Conservation (phyloP, 2,113 vertebrate genomes). For the Fulica atra region DNA sequence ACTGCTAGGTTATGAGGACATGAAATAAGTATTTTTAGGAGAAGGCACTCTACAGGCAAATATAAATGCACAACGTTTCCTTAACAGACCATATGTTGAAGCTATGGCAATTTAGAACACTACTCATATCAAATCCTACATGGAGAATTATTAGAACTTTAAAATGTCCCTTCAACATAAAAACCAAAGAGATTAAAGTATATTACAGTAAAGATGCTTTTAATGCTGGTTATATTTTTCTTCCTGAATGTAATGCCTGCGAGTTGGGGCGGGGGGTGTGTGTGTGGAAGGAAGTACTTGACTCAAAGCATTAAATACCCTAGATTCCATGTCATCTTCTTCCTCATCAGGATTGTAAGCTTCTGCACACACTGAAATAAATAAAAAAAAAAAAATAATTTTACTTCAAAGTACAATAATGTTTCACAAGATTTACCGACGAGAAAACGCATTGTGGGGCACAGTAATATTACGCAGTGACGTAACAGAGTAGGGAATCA, state of each 20-base stretch:
- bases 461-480: not conserved
- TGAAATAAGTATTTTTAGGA: not conserved
- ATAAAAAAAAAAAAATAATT: slow-evolving; percentile 1
- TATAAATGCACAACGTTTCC: not conserved
- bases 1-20: not conserved
- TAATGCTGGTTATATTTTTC: not conserved
- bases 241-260: not conserved
- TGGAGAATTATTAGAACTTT: not conserved
- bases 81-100: not conserved
- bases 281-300: not conserved
- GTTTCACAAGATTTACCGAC: not conserved
- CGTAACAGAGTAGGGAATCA: not conserved
- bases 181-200: not conserved
- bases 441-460: not conserved
- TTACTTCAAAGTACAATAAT: slow-evolving; percentile 1
- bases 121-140: not conserved
- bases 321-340: slow-evolving; percentile 91
- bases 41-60: not conserved
- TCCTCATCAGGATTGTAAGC: slow-evolving; percentile 98
- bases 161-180: not conserved
- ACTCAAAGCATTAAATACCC: slow-evolving; percentile 78
- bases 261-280: not conserved
- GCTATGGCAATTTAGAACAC: not conserved
- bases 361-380: slow-evolving; percentile 92
- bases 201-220: not conserved